A percentile compares a stretch with the other conserved stretches of the same genome.
phyloP scores from a whole-genome alignment of 2,113 vertebrate genomes.

The Capreolus pygargus region DNA sequence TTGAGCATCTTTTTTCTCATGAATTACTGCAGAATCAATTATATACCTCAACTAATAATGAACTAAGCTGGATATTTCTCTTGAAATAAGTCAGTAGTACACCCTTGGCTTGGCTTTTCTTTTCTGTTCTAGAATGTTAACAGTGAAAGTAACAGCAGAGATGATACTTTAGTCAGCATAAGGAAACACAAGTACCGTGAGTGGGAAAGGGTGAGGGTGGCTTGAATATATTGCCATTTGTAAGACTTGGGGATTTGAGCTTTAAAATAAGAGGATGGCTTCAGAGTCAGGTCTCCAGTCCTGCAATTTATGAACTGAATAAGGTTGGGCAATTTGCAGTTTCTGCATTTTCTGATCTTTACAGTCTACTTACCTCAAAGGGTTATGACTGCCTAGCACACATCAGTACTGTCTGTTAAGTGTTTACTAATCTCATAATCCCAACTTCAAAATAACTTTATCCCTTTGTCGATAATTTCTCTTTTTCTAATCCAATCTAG shows the following conservation, averaged over 20 bases:
- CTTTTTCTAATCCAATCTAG: background rate
- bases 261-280: background rate
- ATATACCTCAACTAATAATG: background rate
- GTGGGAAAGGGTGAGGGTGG: background rate
- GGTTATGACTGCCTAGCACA: background rate
- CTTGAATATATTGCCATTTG: background rate
- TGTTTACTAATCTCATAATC: conserved; percentile 6
- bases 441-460: conserved; percentile 3
- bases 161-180: background rate
- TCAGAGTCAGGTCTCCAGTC: background rate
- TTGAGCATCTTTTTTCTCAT: conserved; percentile 14
- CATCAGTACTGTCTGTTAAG: background rate
- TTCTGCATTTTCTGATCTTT: conserved; percentile 14
- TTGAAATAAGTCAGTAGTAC: conserved; percentile 2
- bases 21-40: background rate
- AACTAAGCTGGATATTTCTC: background rate
- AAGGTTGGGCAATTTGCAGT: background rate
- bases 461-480: background rate
- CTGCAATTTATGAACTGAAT: background rate
- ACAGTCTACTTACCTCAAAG: background rate
- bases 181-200: background rate
- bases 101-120: background rate
- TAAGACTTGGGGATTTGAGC: background rate
- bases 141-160: background rate
- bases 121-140: background rate